Base-by-base conservation (phyloP, 2,113 vertebrate genomes). In the Motacilla tschutschensis region DNA sequence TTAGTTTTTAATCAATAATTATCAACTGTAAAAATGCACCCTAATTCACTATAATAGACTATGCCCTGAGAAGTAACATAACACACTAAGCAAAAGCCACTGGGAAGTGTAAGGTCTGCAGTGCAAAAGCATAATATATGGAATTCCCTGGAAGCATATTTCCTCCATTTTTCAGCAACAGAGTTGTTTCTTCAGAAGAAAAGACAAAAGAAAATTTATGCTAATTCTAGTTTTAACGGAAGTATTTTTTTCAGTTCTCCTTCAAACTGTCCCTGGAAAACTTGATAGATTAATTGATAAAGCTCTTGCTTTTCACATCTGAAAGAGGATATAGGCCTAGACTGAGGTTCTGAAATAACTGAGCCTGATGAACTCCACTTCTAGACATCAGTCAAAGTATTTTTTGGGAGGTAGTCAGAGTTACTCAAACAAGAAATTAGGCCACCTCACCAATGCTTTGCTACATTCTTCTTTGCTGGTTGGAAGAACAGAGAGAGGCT, bases 51-150 rank as follows among this genome's bases (percentile, higher is more conserved):
- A 94, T 50, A 77, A 88, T 91, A 81, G 75, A 92, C 82, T 97
- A 95, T 33, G 93, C 95, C 96, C 96, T 97, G 96, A 97, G 97
- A 95, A 96, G 71, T 92, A 95, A 83, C 31, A 85, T 63, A 93
- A 90, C 21, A 86, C n/a, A 84, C 76, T 89, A 91, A 88, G 73
- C 70, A 86, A 90, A 92, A 90, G 88, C 75, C 76, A 77, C 65
- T 89, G 87, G 74, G 55, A 95, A 88, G 76, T 65, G 41, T 89
- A 87, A 93, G 83, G 76, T 85, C 87, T 90, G 60, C 72, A 89
- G 33, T 40, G 83, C 47, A 66, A 92, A 96, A 94, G 85, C 74
- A 66, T 79, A 80, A 89, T 74, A 90, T 29, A 91, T 50, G 31
- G 65, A 92, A 94, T 79, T 93, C 92, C 46, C 88, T 94, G 83